Evolutionary conservation across 2,113 vertebrate genomes (phyloP).

Genomic region (Orientallactaga bullata): DNA sequence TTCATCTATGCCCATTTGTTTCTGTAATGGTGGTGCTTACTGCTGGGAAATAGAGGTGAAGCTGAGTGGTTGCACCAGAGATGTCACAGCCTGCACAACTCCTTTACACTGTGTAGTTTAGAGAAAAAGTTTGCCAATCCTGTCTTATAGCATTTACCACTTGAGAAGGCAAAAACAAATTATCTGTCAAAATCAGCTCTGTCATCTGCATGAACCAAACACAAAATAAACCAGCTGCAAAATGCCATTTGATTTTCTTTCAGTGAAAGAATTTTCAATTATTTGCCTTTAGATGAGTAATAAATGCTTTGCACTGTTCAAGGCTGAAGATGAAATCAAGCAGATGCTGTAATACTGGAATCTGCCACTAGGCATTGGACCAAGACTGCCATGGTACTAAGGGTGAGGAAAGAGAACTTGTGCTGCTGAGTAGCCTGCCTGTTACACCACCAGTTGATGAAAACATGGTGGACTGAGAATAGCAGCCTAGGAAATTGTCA

Average conservation of each 20-base stretch:
- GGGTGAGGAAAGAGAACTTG: fast-evolving
- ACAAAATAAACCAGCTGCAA: not conserved
- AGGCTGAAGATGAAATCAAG: not conserved
- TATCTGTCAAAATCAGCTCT: not conserved
- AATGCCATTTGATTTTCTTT: not conserved
- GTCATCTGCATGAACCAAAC: not conserved
- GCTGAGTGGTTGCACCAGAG: not conserved
- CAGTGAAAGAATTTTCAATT: not conserved
- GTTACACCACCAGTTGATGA: too few species aligned
- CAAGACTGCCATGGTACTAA: not conserved
- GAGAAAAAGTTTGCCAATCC: not conserved
- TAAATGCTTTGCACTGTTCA: not conserved
- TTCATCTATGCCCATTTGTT: not conserved
- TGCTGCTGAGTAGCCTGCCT: not conserved
- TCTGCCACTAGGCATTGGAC: not conserved
- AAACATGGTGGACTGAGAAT: not conserved
- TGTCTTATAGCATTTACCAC: not conserved
- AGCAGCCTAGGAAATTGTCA: not conserved
- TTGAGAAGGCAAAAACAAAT: not conserved
- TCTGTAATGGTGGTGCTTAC: not conserved
- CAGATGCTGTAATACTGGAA: not conserved
- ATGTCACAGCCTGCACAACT: not conserved
- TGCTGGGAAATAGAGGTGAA: not conserved
- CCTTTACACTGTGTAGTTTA: not conserved
- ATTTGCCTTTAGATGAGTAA: not conserved